phyloP scores from a whole-genome alignment of 1,140 invertebrate genomes.

The Euura saliciscinereae region DNA sequence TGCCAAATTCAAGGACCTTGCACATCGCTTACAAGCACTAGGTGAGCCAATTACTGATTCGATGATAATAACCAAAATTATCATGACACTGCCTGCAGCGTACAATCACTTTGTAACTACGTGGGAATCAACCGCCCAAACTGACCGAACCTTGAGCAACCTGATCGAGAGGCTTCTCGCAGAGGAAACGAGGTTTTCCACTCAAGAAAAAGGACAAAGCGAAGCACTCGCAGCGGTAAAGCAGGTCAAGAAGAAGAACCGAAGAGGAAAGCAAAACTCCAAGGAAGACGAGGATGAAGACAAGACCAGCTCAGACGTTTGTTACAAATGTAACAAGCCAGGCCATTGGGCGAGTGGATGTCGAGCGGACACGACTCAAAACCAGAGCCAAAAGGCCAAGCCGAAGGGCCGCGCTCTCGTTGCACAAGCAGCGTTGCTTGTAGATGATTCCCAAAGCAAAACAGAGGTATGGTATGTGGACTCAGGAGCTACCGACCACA shows the following conservation, averaged over 20 bases:
- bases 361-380: not conserved
- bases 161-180: conserved; percentile 26
- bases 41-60: conserved; percentile 32
- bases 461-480: conserved; percentile 24
- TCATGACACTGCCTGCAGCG: conserved; percentile 37
- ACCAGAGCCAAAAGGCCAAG: conserved; percentile 7
- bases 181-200: conserved; percentile 23
- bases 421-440: conserved; percentile 10
- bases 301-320: conserved; percentile 6
- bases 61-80: conserved; percentile 41
- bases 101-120: conserved; percentile 38
- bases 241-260: conserved; percentile 10
- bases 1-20: conserved; percentile 34
- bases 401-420: conserved; percentile 16
- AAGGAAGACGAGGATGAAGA: conserved; percentile 5
- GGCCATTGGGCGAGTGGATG: conserved; percentile 22
- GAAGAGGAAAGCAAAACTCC: conserved; percentile 2
- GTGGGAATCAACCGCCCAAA: conserved; percentile 32
- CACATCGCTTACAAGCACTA: conserved; percentile 28
- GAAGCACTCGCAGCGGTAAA: conserved; percentile 18
- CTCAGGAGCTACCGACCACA: conserved; percentile 34
- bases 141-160: conserved; percentile 28
- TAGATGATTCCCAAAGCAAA: not conserved
- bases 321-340: conserved; percentile 15
- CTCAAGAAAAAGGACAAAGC: conserved; percentile 16